Evolutionary conservation across 2,797 vertebrate genomes (phyloP).

Genomic region (Gambusia yucatana): DNA sequence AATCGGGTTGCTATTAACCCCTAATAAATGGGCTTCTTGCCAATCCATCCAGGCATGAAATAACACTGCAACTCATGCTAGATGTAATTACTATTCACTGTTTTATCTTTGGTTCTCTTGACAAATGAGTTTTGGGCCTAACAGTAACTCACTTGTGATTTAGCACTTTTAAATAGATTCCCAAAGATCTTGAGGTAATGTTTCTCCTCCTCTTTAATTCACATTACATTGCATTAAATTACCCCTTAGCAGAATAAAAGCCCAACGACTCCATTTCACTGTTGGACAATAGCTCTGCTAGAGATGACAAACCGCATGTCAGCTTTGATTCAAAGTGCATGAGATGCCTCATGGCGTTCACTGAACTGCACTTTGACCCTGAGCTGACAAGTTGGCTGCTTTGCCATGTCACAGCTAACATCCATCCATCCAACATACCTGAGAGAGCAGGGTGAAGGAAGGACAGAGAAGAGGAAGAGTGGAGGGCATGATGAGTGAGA

Average conservation of each 20-base stretch:
- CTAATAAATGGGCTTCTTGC: constrained; percentile 3
- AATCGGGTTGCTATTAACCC: constrained; percentile 4
- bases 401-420: constrained; percentile 11
- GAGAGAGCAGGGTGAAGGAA: not conserved
- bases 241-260: not conserved
- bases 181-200: not conserved
- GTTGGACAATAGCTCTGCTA: constrained; percentile 16
- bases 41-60: constrained; percentile 10
- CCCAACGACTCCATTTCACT: not conserved
- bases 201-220: constrained; percentile 17
- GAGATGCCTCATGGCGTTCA: constrained; percentile 20
- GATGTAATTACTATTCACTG: not conserved
- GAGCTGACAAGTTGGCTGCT: constrained; percentile 36
- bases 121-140: not conserved
- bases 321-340: constrained; percentile 24
- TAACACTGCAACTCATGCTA: constrained; percentile 2
- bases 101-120: not conserved
- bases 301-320: constrained; percentile 14
- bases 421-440: constrained; percentile 1
- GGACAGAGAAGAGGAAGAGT: not conserved
- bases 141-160: not conserved
- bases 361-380: constrained; percentile 33
- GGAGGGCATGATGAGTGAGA: not conserved
- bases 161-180: not conserved
- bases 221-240: constrained; percentile 17